Evolutionary conservation across 2,888 invertebrate genomes (phyloP).

Genomic region (Pyrrhia umbra): DNA sequence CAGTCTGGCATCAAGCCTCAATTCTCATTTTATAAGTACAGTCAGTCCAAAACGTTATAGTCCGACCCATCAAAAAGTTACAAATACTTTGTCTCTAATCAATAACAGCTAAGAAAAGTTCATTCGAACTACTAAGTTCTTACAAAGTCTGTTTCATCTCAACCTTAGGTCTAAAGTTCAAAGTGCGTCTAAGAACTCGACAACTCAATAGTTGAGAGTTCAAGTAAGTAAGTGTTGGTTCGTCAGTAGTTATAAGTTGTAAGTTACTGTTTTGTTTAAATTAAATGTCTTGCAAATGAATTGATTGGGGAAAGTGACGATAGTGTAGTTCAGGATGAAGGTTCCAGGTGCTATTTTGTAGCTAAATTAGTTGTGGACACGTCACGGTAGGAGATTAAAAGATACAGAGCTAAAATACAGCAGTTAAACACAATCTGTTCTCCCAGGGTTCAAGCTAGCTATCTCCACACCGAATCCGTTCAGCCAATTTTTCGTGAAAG

Average conservation of each 20-base stretch:
- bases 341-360: too few relatives aligned
- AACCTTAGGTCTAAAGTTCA: slow-evolving; percentile 13
- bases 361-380: too few relatives aligned
- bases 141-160: slow-evolving; percentile 2
- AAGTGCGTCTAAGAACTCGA: slow-evolving; percentile 9
- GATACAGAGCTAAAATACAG: too few relatives aligned
- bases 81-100: not conserved
- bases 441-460: too few relatives aligned
- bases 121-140: slow-evolving; percentile 8
- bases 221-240: slow-evolving; percentile 3
- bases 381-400: too few relatives aligned
- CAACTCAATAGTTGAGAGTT: slow-evolving; percentile 7
- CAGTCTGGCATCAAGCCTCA: not conserved
- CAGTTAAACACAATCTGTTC: too few relatives aligned
- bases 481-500: too few relatives aligned
- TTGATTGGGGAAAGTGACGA: not conserved
- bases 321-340: not conserved
- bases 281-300: slow-evolving; percentile 1
- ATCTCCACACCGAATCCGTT: too few relatives aligned
- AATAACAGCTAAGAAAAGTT: slow-evolving; percentile 1
- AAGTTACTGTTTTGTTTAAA: not conserved
- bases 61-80: not conserved
- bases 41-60: not conserved
- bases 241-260: slow-evolving; percentile 9
- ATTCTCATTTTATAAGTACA: not conserved